These are phyloP conservation scores for Rhopalosiphum nymphaeae DNA, from an alignment of 2,888 invertebrate genomes.

Conservation along the genomic window DNA sequence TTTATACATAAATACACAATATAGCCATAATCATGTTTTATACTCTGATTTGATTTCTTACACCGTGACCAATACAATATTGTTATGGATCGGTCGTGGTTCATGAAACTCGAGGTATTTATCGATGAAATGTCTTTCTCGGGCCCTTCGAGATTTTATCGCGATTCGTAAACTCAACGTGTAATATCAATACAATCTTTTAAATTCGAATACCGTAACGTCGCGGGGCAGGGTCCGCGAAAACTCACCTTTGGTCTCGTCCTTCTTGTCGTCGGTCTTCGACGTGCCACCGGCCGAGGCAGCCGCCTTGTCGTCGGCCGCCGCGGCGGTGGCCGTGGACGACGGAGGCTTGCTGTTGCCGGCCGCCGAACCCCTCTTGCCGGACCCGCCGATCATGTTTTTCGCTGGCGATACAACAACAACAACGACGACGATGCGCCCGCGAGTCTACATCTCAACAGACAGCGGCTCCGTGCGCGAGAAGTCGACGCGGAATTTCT, in stretches of 20 bases:
- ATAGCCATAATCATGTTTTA: background rate
- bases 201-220: background rate
- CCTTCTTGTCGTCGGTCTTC: conserved; percentile 45
- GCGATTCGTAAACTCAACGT: background rate
- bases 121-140: background rate
- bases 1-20: background rate
- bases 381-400: conserved; percentile 52
- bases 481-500: conserved; percentile 36
- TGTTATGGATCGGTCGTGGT: background rate
- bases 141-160: background rate
- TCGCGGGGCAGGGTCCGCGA: background rate
- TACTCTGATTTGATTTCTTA: background rate
- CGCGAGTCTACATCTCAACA: background rate
- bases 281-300: background rate
- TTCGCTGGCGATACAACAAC: background rate
- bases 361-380: conserved; percentile 53
- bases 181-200: background rate
- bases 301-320: conserved; percentile 65
- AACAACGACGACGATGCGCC: background rate
- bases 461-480: background rate
- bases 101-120: background rate
- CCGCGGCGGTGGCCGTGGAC: conserved; percentile 7
- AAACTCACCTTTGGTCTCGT: conserved; percentile 50
- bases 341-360: conserved; percentile 42
- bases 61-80: background rate